Conservation (phyloP, 2,888 invertebrate species). For the Globia sparganii region DNA sequence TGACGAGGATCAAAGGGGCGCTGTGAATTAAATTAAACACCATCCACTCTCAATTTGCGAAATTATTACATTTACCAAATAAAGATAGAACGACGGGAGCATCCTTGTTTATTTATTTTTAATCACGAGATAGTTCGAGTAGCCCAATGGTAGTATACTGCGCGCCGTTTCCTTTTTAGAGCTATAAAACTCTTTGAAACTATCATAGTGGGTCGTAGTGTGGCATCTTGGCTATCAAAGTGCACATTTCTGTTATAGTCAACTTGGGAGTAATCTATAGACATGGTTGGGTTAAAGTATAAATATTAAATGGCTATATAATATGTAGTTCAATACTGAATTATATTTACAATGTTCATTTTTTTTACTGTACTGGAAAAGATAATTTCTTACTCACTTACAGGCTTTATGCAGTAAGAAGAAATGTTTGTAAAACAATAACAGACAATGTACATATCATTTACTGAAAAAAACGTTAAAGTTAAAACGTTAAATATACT, state of each 20-base stretch:
- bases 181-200: constrained; percentile 41
- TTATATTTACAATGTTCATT: not conserved
- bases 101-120: constrained; percentile 50
- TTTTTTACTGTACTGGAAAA: no score
- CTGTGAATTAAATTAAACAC: constrained; percentile 61
- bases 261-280: constrained; percentile 1
- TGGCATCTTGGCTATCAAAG: constrained; percentile 39
- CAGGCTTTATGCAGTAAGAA: no score
- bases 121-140: constrained; percentile 43
- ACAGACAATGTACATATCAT: no score
- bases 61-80: constrained; percentile 55
- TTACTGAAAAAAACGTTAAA: no score
- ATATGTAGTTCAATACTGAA: not conserved
- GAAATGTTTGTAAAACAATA: no score
- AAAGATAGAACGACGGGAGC: constrained; percentile 30
- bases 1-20: constrained; percentile 49
- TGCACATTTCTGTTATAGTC: constrained; percentile 24
- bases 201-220: constrained; percentile 17
- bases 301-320: not conserved
- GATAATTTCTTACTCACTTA: no score
- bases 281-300: not conserved
- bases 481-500: no score
- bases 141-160: constrained; percentile 12
- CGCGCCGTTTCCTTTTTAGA: constrained; percentile 19
- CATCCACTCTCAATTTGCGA: constrained; percentile 49